Evolutionary conservation across 2,797 vertebrate genomes (phyloP).

Genomic region (Caiman crocodilus): DNA sequence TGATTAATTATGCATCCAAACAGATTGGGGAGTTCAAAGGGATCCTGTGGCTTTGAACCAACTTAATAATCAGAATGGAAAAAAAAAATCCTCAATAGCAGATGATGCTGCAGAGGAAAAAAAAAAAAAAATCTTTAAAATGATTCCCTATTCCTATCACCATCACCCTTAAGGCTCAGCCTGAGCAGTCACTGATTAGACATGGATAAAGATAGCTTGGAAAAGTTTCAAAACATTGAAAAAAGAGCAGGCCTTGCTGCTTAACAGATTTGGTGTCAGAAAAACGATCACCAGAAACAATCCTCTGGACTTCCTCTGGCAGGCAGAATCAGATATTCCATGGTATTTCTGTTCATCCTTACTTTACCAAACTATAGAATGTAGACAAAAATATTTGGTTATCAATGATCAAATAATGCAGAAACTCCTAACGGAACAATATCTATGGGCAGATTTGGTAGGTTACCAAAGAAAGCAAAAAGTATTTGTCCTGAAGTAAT

Average conservation of each 20-base stretch:
- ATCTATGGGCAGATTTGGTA: not conserved
- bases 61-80: not conserved
- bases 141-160: not conserved
- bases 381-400: not conserved
- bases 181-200: not conserved
- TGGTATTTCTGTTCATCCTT: not conserved
- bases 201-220: not conserved
- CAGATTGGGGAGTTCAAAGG: not conserved
- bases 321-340: not conserved
- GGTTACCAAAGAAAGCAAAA: too few relatives aligned
- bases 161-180: not conserved
- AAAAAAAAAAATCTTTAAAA: not conserved
- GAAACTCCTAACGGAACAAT: not conserved
- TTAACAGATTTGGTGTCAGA: not conserved
- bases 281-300: not conserved
- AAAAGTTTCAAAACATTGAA: not conserved
- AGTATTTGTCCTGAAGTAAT: not conserved
- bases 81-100: not conserved
- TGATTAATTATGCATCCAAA: not conserved
- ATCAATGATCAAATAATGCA: fast-evolving
- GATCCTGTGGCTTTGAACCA: not conserved
- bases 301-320: not conserved
- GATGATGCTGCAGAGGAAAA: not conserved
- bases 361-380: not conserved
- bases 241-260: not conserved